Percentiles rank a stretch among this genome's conserved stretches.
Conservation (phyloP, 2,113 vertebrate species). For the Campylorhamphus procurvoides region DNA sequence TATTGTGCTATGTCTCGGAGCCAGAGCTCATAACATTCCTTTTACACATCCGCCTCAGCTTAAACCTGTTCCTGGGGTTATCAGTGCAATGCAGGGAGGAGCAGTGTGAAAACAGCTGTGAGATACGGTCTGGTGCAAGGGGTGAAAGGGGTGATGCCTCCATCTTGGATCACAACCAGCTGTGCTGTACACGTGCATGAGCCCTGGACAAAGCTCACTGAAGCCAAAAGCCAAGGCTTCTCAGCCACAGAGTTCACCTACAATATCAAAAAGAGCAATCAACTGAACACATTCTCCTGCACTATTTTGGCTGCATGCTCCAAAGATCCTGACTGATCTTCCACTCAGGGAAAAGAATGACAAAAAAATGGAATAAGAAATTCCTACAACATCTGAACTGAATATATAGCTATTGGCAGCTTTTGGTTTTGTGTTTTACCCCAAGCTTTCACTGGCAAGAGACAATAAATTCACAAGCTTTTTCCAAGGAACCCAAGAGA, state of each 20-base stretch:
- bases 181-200: background rate
- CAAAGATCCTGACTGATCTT: conserved; percentile 47
- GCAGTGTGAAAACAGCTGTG: background rate
- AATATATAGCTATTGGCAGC: conserved; percentile 68
- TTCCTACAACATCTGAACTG: conserved; percentile 66
- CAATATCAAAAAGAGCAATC: background rate
- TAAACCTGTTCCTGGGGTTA: conserved; percentile 16
- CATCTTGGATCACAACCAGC: background rate
- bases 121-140: background rate
- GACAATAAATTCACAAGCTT: conserved; percentile 48
- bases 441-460: conserved; percentile 64
- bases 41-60: background rate
- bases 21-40: background rate
- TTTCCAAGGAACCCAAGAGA: conserved; percentile 55
- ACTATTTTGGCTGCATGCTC: background rate
- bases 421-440: conserved; percentile 64
- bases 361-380: conserved; percentile 1
- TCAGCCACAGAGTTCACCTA: background rate
- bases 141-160: background rate
- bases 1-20: background rate
- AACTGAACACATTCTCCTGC: background rate
- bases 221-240: background rate
- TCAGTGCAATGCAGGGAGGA: background rate
- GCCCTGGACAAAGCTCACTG: background rate
- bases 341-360: background rate